Conservation (phyloP, 2,888 invertebrate species). For the Dasypolia templi region DNA sequence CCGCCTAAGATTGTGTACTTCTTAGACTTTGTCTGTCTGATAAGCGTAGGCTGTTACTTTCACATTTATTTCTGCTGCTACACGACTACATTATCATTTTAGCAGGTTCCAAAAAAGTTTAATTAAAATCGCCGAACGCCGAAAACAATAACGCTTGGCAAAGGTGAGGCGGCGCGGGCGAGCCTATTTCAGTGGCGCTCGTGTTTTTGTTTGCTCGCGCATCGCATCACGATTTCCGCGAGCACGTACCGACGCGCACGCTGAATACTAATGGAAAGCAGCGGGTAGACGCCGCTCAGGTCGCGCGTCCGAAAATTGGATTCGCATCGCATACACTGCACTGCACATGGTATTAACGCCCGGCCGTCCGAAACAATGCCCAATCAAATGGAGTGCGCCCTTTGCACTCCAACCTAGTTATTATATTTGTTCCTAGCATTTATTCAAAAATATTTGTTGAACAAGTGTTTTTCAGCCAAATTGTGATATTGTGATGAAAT, state of each 20-base stretch:
- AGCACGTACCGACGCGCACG: slow-evolving; percentile 77
- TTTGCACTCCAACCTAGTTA: slow-evolving; percentile 45
- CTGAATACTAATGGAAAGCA: slow-evolving; percentile 82
- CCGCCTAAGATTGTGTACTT: slow-evolving; percentile 72
- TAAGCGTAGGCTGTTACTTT: slow-evolving; percentile 31
- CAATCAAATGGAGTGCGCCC: slow-evolving; percentile 83
- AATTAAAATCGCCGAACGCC: slow-evolving; percentile 43
- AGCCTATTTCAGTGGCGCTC: slow-evolving; percentile 77
- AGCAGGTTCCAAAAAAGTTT: slow-evolving; percentile 12
- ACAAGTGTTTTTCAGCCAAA: slow-evolving; percentile 41
- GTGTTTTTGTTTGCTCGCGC: slow-evolving; percentile 83
- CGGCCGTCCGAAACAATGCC: slow-evolving; percentile 81
- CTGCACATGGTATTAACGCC: slow-evolving; percentile 78
- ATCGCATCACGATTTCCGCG: slow-evolving; percentile 80
- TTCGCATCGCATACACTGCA: slow-evolving; percentile 81
- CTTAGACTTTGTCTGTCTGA: slow-evolving; percentile 55
- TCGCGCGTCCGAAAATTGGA: slow-evolving; percentile 83
- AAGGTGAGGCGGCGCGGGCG: slow-evolving; percentile 69
- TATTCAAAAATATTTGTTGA: slow-evolving; percentile 41
- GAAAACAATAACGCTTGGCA: slow-evolving; percentile 71
- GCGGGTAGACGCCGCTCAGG: slow-evolving; percentile 75
- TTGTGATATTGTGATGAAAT: slow-evolving; percentile 13
- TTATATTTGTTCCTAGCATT: slow-evolving; percentile 55
- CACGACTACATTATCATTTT: slow-evolving; percentile 17
- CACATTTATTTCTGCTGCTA: background rate